phyloP scores from a whole-genome alignment of 2,113 vertebrate genomes.

The Fulica atra region DNA sequence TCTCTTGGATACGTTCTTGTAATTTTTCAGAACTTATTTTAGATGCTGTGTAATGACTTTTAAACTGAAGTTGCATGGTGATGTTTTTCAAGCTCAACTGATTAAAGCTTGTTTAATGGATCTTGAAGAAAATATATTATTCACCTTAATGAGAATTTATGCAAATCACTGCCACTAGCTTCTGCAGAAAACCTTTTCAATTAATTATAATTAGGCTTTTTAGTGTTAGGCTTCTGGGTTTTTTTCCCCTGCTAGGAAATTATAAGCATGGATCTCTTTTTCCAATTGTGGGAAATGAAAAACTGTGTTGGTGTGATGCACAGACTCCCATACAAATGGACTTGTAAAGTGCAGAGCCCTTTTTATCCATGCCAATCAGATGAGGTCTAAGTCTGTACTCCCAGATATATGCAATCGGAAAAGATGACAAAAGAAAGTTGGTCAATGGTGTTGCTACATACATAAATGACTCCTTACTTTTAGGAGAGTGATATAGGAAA shows the following conservation, averaged over 20 bases:
- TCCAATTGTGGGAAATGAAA: not conserved
- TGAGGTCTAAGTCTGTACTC: not conserved
- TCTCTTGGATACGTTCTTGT: not conserved
- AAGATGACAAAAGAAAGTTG: not conserved
- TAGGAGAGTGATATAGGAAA: not conserved
- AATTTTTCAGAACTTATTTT: conserved; percentile 52
- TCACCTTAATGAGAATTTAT: conserved; percentile 68
- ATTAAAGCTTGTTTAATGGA: conserved; percentile 50
- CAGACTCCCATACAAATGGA: not conserved
- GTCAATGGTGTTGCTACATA: not conserved
- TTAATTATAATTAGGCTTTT: conserved; percentile 60
- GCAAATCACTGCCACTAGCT: conserved; percentile 54
- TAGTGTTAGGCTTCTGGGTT: not conserved
- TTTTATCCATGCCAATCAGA: not conserved
- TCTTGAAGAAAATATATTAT: conserved; percentile 60
- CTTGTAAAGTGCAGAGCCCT: not conserved
- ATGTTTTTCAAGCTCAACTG: conserved; percentile 52
- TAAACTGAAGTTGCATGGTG: conserved; percentile 37
- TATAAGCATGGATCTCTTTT: not conserved
- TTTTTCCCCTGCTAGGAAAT: not conserved
- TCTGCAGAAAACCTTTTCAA: conserved; percentile 45
- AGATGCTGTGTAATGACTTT: conserved; percentile 39
- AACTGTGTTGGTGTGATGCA: not conserved
- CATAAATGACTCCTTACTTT: not conserved
- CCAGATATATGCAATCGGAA: not conserved